Conservation (phyloP, 2,113 vertebrate genomes). For the Seriola quinqueradiata region DNA sequence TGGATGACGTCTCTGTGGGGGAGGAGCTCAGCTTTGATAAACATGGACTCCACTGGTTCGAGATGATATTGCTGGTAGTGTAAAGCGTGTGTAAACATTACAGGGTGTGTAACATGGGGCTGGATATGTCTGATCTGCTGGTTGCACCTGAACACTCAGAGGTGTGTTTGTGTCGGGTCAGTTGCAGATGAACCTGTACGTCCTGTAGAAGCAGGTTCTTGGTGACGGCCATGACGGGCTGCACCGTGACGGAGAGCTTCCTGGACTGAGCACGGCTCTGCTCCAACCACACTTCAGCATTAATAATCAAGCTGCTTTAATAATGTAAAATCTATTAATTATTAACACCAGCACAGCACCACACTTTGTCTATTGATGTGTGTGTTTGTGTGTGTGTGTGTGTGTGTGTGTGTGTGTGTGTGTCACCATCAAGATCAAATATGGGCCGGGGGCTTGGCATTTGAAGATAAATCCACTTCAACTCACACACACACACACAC, state of each 20-base stretch:
- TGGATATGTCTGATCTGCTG: too few species aligned
- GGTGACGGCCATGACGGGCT: neutral
- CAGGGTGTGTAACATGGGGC: too few species aligned
- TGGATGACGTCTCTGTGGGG: neutral
- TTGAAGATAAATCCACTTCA: slow-evolving; percentile 52
- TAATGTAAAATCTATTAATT: slow-evolving; percentile 80
- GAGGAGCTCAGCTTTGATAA: neutral
- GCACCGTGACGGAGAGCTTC: neutral
- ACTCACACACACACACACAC: neutral
- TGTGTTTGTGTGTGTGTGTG: slow-evolving; percentile 38
- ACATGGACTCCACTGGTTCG: neutral
- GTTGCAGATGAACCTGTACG: neutral
- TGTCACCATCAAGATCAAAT: slow-evolving; percentile 55
- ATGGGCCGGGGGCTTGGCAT: slow-evolving; percentile 50
- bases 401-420: slow-evolving; percentile 6
- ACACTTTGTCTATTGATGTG: slow-evolving; percentile 33
- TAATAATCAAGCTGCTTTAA: slow-evolving; percentile 77
- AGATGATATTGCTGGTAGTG: neutral
- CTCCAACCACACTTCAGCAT: slow-evolving; percentile 53
- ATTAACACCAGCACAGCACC: slow-evolving; percentile 66
- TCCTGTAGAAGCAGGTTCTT: neutral
- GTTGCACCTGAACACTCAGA: too few species aligned
- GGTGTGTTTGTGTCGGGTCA: too few species aligned
- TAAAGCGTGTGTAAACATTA: too few species aligned
- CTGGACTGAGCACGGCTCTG: slow-evolving; percentile 11